Evolutionary conservation across 2,797 vertebrate genomes (phyloP).

Genomic region (Anguilla obscura): DNA sequence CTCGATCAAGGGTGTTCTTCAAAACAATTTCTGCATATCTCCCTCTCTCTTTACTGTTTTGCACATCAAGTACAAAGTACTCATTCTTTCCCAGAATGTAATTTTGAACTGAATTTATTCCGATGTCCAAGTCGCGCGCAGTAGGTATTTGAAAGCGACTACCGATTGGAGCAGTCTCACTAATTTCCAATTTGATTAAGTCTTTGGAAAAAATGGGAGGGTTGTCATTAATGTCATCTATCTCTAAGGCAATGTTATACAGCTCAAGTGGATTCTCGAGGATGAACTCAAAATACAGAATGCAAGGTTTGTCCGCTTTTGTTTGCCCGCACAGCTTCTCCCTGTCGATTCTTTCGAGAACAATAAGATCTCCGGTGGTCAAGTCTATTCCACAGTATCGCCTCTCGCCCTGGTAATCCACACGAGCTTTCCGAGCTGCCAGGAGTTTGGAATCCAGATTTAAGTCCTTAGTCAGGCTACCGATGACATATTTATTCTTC

Average conservation of each 20-base stretch:
- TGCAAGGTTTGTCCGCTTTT: constrained; percentile 3
- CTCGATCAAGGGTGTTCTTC: constrained; percentile 31
- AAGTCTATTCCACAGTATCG: constrained; percentile 27
- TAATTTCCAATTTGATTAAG: constrained; percentile 23
- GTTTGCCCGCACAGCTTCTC: constrained; percentile 17
- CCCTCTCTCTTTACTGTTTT: constrained; percentile 11
- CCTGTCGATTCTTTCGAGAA: constrained; percentile 11
- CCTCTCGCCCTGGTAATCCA: constrained; percentile 9
- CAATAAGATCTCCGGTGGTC: constrained; percentile 10
- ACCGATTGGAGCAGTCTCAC: background rate
- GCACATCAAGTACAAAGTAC: constrained; percentile 23
- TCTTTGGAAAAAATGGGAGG: constrained; percentile 10
- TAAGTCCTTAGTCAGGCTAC: constrained; percentile 28
- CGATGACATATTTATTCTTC: background rate
- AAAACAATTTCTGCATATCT: constrained; percentile 36
- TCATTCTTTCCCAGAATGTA: constrained; percentile 7
- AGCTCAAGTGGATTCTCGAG: constrained; percentile 23
- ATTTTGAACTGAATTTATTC: constrained; percentile 19
- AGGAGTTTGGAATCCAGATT: constrained; percentile 8
- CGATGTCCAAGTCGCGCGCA: constrained; percentile 18
- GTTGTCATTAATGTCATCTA: constrained; percentile 23
- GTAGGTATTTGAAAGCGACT: background rate
- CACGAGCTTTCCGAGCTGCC: background rate
- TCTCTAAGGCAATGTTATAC: background rate
- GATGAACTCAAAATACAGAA: constrained; percentile 15